Conservation (phyloP, 2,797 vertebrate species). For the Rhabdomys pumilio region DNA sequence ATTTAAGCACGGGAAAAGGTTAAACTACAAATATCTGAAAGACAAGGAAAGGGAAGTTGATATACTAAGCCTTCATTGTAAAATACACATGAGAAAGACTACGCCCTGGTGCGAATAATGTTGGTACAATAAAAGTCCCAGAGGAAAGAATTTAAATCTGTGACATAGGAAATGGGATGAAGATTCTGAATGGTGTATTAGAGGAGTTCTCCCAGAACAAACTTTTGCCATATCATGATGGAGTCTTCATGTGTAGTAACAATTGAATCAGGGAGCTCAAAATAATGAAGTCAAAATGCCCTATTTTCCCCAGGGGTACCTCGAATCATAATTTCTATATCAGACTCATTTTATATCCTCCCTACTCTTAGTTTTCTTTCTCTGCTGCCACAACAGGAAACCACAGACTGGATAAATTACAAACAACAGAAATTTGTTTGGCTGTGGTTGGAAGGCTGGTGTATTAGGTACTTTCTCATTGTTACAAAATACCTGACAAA, state of each 20-base stretch:
- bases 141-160: constrained; percentile 53
- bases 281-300: neutral
- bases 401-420: neutral
- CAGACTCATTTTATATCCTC: neutral
- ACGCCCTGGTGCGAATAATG: constrained; percentile 12
- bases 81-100: neutral
- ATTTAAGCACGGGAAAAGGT: neutral
- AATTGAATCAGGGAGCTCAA: neutral
- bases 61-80: neutral
- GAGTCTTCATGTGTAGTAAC: neutral
- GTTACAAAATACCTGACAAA: neutral
- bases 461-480: neutral
- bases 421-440: neutral
- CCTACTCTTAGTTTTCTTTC: neutral
- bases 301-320: neutral
- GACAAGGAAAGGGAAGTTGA: constrained; percentile 8
- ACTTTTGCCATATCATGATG: neutral
- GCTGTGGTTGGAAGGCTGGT: neutral
- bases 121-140: constrained; percentile 57
- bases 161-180: neutral
- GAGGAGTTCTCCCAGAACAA: neutral
- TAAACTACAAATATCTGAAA: constrained; percentile 33
- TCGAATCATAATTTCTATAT: neutral
- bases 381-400: neutral
- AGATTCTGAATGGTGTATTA: constrained; percentile 23